Evolutionary conservation across 2,113 vertebrate genomes (phyloP), one percentile per base, ranked within the genome.

Genomic region (Tichodroma muraria): DNA sequence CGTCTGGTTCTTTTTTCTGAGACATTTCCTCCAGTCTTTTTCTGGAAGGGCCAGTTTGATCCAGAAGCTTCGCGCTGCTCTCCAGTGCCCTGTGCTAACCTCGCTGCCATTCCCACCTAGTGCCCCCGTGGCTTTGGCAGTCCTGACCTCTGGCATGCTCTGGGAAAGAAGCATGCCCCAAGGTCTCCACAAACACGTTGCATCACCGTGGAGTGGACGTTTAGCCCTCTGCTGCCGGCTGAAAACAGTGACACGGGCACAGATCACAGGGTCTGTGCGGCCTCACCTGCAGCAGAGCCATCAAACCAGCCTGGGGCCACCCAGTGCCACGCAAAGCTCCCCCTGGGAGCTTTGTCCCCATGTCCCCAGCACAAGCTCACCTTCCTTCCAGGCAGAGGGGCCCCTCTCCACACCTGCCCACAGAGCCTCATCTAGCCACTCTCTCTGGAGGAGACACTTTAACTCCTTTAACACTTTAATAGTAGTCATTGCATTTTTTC

Each of bases 391-490:
- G 50, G 8, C 31, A 47, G 31, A 17, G 38, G 6, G 15, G 42
- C 50, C 24, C 59, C 24, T 15, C 61, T 18, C 14, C 0, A 1
- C 28, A 13, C 10, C 80, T 19, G 24, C 40, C 30, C 33, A 28
- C 2, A 0, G 3, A 47, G 40, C 63, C 59, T 42, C 3, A 0
- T 12, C 50, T 76, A 50, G n/a, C 7, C 38, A 6, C 9, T 0
- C 10, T 9, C 19, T 33, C 22, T 9, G 35, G 33, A 68, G 59
- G 6, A 88, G 4, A 22, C 54, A 4, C 84, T 53, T 14, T 22
- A 16, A 12, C 42, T 78, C 23, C n/a, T n/a, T n/a, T n/a, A n/a
- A n/a, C n/a, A n/a, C n/a, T n/a, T n/a, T n/a, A n/a, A n/a, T n/a
- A 0, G 28, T 2, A 23, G 63, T 78, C 8, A 30, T 47, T 3